Evolutionary conservation across 2,888 invertebrate species (phyloP), one percentile per base, ranked within the genome.

Genomic region (Nemoura dubitans): DNA sequence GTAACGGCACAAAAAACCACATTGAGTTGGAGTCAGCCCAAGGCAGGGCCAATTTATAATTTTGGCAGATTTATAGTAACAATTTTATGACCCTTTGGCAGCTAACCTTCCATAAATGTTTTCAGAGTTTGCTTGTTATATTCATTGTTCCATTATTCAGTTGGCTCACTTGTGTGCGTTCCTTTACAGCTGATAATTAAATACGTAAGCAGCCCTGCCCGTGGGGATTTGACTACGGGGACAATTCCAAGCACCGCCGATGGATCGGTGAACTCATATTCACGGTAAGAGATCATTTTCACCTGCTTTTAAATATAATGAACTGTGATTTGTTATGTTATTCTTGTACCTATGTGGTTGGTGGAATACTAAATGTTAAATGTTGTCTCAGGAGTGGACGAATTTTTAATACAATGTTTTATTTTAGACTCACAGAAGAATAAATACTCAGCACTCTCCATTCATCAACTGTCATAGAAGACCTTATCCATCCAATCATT

Each of bases 101-200:
- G n/a, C n/a, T n/a, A n/a, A n/a, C n/a, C n/a, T n/a, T n/a, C n/a
- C n/a, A n/a, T n/a, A n/a, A n/a, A n/a, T n/a, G n/a, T n/a, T n/a
- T n/a, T n/a, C n/a, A n/a, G n/a, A n/a, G n/a, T n/a, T n/a, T n/a
- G n/a, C n/a, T n/a, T n/a, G n/a, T n/a, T n/a, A n/a, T n/a, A n/a
- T n/a, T n/a, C n/a, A n/a, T n/a, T n/a, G n/a, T n/a, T n/a, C n/a
- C n/a, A n/a, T n/a, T n/a, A n/a, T n/a, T n/a, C n/a, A n/a, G n/a
- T n/a, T n/a, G n/a, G n/a, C n/a, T n/a, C n/a, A n/a, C n/a, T n/a
- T n/a, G n/a, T n/a, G n/a, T n/a, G n/a, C n/a, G 36, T 3, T 36
- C 3, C 82, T 28, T 88, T 88, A 2, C 88, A 89, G 89, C 86
- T 88, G 77, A 76, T 89, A 87, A 87, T 88, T 85, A 88, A 88